Evolutionary conservation across 2,113 vertebrate genomes (phyloP), one percentile per base, ranked within the genome.

Genomic region (Himantopus leucocephalus): DNA sequence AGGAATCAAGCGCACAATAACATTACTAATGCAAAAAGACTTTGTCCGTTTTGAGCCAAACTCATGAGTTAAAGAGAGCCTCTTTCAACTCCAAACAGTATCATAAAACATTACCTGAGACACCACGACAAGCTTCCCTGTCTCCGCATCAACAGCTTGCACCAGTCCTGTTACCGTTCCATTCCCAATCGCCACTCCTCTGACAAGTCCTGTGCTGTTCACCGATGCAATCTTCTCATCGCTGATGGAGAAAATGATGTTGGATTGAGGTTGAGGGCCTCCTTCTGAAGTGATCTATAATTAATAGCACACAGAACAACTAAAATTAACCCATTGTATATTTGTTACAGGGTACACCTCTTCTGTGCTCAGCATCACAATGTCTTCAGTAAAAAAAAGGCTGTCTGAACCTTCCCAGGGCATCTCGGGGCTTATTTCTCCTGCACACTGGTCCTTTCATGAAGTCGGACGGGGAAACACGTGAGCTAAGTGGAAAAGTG

Each of bases 211-310:
- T 0, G 97, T 85, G 52, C 97, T 81, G 87, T 97, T 98, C 79
- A 99, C 98, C 2, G 96, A 97, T 0, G 99, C 99, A 9, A 99
- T 96, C 3, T 95, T 96, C 32, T 97, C 93, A 10, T 99, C 96
- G 22, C 98, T 98, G 68, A 99, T 97, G 32, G 99, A 99, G 97
- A 99, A 99, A 63, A 99, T 96, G 56, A 99, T 99, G 97, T 99
- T 99, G 97, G 99, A 99, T 90, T 99, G 99, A 39, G 99, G 99
- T 89, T 99, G 99, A 11, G 99, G 99, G n/a, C 99, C 99, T 21
- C 99, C 99, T 95, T 99, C 99, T 8, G 99, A 99, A 63, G 99
- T 99, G 96, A 99, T 98, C 99, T 99, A 66, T 14, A 60, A 52
- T 43, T 22, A 76, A 81, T 0, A 95, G 58, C 39, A 83, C 15